phyloP scores from a whole-genome alignment of 2,888 invertebrate genomes.

The Sinelater perroti region DNA sequence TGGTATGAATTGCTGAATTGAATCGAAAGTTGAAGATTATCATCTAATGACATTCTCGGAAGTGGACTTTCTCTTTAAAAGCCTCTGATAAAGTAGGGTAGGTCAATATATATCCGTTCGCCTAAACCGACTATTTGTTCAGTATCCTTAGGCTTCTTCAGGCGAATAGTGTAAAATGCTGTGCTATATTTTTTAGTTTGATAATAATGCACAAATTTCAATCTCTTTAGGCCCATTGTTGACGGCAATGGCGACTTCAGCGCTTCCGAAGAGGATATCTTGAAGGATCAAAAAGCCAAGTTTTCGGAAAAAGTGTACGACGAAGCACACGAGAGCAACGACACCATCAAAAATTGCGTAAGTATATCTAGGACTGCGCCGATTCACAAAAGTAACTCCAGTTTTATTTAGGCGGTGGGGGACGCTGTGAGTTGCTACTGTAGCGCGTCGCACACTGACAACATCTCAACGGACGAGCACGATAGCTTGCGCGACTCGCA shows the following conservation, averaged over 20 bases:
- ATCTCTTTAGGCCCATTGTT: slow-evolving; percentile 7
- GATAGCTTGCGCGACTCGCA: slow-evolving; percentile 68
- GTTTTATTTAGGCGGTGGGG: slow-evolving; percentile 49
- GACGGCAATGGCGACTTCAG: background rate
- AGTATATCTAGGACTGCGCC: background rate
- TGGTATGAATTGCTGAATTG: too few relatives aligned
- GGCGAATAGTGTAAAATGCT: too few relatives aligned
- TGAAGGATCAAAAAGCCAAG: background rate
- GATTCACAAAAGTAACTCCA: too few relatives aligned
- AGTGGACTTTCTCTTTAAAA: too few relatives aligned
- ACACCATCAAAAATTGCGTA: slow-evolving; percentile 11
- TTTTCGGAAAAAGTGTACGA: background rate
- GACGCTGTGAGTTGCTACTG: slow-evolving; percentile 72
- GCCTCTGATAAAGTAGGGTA: too few relatives aligned
- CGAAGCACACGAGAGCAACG: background rate
- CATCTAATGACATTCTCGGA: too few relatives aligned
- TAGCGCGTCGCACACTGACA: slow-evolving; percentile 80
- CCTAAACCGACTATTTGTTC: too few relatives aligned
- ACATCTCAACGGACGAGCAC: slow-evolving; percentile 78
- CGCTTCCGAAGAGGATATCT: background rate
- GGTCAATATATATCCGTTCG: too few relatives aligned
- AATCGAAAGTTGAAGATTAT: too few relatives aligned
- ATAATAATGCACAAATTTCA: too few relatives aligned
- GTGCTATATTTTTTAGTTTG: too few relatives aligned
- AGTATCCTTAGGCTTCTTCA: too few relatives aligned